Evolutionary conservation across 2,888 invertebrate species (phyloP), one percentile per base, ranked within the genome.

Genomic region (Aphidius colemani): DNA sequence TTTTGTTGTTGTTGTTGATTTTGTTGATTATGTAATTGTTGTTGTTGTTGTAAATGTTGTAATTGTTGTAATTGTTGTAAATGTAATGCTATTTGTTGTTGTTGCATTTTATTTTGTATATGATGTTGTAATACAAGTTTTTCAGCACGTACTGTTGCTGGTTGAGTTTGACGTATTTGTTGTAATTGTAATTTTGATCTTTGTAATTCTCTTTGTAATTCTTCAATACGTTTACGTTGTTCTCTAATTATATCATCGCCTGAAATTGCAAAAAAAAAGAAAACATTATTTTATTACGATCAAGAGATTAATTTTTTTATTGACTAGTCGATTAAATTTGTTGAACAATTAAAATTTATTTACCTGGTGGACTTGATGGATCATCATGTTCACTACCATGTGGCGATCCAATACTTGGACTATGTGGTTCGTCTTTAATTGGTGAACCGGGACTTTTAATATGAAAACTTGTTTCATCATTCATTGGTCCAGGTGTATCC

Each of bases 201-300:
- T 66, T 91, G 90, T 70, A 94, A 78, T 75, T 94, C 92, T 3
- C 94, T 84, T 79, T 95, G 93, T 53, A 96, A 84, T 75, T 95
- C 94, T 75, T 94, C 93, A 71, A 96, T 96, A 81, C 92, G 91
- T 61, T 92, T 88, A 74, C 91, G 90, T 79, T 96, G 95, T 75
- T 94, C 93, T 66, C 89, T 87, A 60, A 94, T 89, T 66, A 93
- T 88, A 72, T 93, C 93, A 74, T 93, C 92, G 66, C 86, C 86
- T 80, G 71, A 68, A 75, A 75, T 18, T 1, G 13, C 1, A 18
- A 18, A 18, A 18, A 18, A 18, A 18, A 18, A 18, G 59, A 45
- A 67, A 61, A n/a, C n/a, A n/a, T n/a, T n/a, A n/a, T n/a, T n/a
- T n/a, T n/a, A n/a, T n/a, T n/a, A 55, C n/a, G 53, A 68, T 41